Conservation (phyloP, 2,888 invertebrate genomes). For the Itoplectis maculator region DNA sequence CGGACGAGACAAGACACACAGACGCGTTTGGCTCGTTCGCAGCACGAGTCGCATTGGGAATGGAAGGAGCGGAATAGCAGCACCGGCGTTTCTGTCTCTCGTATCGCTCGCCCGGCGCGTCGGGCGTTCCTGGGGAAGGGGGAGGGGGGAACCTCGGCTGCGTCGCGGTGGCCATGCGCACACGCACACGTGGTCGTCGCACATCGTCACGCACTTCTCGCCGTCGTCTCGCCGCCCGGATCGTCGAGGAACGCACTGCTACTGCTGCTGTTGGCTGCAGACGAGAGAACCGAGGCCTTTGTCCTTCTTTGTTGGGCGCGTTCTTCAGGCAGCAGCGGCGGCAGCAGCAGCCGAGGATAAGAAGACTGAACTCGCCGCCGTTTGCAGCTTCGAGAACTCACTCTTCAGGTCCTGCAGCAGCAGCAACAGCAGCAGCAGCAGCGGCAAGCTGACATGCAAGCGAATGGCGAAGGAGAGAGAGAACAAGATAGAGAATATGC, state of each 20-base stretch:
- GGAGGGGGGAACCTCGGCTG: not conserved
- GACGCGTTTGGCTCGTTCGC: not conserved
- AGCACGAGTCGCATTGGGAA: slow-evolving; percentile 1
- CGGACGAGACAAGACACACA: slow-evolving; percentile 17
- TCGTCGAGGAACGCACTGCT: slow-evolving; percentile 15
- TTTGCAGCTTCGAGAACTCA: slow-evolving; percentile 38
- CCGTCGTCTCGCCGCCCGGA: slow-evolving; percentile 7
- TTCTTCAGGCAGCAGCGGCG: slow-evolving; percentile 37
- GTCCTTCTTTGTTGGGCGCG: slow-evolving; percentile 76
- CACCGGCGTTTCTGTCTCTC: slow-evolving; percentile 6
- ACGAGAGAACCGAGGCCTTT: slow-evolving; percentile 73
- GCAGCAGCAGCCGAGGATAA: slow-evolving; percentile 45
- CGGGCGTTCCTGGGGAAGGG: slow-evolving; percentile 3
- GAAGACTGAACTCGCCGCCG: slow-evolving; percentile 29
- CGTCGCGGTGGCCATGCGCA: slow-evolving; percentile 44
- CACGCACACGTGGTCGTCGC: slow-evolving; percentile 27
- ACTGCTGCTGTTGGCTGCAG: slow-evolving; percentile 10
- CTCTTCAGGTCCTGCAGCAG: slow-evolving; percentile 50
- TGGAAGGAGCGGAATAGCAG: slow-evolving; percentile 22
- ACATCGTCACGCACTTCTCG: slow-evolving; percentile 23
- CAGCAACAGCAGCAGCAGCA: not conserved
- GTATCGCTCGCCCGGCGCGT: slow-evolving; percentile 10
- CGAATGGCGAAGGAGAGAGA: slow-evolving; percentile 5
- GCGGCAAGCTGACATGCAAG: slow-evolving; percentile 50
- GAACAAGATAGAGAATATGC: slow-evolving; percentile 31